phyloP scores from a whole-genome alignment of 2,797 vertebrate species.

The Scarus forsteni region DNA sequence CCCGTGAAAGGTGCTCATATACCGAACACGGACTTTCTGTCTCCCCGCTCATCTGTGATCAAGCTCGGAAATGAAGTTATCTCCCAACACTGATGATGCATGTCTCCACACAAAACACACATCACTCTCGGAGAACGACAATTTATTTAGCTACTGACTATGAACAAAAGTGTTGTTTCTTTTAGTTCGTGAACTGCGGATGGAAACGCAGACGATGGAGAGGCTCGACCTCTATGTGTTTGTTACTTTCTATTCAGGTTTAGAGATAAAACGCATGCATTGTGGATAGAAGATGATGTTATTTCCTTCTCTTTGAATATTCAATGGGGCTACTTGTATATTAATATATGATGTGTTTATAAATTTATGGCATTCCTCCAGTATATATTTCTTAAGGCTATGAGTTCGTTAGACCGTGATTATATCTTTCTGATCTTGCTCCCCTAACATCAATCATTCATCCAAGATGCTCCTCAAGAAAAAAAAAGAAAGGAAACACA shows the following conservation, averaged over 20 bases:
- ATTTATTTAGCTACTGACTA: conserved; percentile 79
- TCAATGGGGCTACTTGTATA: conserved; percentile 72
- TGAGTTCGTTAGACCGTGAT: conserved; percentile 81
- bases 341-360: conserved; percentile 79
- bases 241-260: conserved; percentile 16
- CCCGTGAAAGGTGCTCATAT: conserved; percentile 85
- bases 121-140: conserved; percentile 79
- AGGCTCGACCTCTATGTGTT: conserved; percentile 20
- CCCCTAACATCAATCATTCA: conserved; percentile 83
- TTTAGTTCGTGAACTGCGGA: conserved; percentile 36
- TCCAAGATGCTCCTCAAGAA: conserved; percentile 67
- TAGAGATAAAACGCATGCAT: conserved; percentile 25
- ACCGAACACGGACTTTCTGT: conserved; percentile 80
- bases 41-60: conserved; percentile 76
- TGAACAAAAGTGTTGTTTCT: conserved; percentile 66
- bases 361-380: conserved; percentile 76
- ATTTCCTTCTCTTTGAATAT: conserved; percentile 74
- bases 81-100: conserved; percentile 37
- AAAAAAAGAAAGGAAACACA: conserved; percentile 51
- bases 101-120: conserved; percentile 71
- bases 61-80: conserved; percentile 77
- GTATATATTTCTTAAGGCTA: conserved; percentile 76
- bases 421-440: conserved; percentile 75
- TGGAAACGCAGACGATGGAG: conserved; percentile 13
- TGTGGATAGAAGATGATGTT: conserved; percentile 45